Percentiles rank a stretch among this genome's conserved stretches.
Evolutionary conservation across 2,888 invertebrate species (phyloP).

Genomic region (Rhabditophanes sp.): DNA sequence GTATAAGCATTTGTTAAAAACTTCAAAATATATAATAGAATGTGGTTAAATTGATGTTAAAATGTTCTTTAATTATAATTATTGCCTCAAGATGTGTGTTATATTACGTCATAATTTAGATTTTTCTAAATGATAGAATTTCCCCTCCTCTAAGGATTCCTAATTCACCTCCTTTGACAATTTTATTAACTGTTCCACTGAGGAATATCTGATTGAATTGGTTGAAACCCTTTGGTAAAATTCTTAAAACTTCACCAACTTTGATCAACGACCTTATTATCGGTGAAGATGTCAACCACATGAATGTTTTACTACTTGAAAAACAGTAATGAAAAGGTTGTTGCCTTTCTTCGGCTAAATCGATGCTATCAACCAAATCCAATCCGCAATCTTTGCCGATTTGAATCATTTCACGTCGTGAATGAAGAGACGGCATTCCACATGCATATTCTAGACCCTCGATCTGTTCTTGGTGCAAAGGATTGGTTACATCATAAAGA

Average conservation of each 20-base stretch:
- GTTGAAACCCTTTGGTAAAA: constrained; percentile 38
- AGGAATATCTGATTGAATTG: constrained; percentile 35
- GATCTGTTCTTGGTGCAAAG: constrained; percentile 21
- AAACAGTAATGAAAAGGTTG: constrained; percentile 38
- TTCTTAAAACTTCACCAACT: constrained; percentile 18
- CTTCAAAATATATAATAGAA: constrained; percentile 7
- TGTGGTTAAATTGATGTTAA: constrained; percentile 1
- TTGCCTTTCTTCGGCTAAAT: constrained; percentile 14
- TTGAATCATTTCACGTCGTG: constrained; percentile 25
- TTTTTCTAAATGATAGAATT: constrained; percentile 32
- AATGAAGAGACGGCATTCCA: constrained; percentile 40
- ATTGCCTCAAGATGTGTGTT: too few species aligned
- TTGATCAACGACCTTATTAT: constrained; percentile 13
- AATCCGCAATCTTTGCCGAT: constrained; percentile 17
- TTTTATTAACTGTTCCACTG: constrained; percentile 33
- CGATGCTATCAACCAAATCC: constrained; percentile 12
- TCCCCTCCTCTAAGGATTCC: constrained; percentile 37
- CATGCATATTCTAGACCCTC: constrained; percentile 19
- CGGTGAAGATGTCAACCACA: constrained; percentile 32
- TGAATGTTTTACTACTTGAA: constrained; percentile 30
- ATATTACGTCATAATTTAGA: too few species aligned
- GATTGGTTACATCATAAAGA: constrained; percentile 23
- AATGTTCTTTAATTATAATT: constrained; percentile 1
- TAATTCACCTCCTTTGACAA: constrained; percentile 32
- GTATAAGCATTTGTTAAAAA: constrained; percentile 2